A percentile compares a stretch with the other conserved stretches of the same genome.
These are phyloP conservation scores for Flabesymbios commensalis DNA, from an alignment of 2,888 invertebrate species.

Conservation along the genomic window DNA sequence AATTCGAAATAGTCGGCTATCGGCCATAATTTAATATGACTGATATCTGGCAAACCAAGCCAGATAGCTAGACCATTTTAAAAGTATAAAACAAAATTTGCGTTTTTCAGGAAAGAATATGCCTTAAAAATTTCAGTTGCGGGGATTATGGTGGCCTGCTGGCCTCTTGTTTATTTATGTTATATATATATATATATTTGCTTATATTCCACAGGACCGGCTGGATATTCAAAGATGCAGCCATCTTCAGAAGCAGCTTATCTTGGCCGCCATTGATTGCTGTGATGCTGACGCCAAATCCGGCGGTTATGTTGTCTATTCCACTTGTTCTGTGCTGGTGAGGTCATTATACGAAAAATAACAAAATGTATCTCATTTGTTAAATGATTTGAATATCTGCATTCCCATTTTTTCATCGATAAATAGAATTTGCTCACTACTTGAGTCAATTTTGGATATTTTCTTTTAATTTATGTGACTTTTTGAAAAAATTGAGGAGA, in stretches of 20 bases:
- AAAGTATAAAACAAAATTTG: neutral
- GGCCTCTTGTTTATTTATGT: no score
- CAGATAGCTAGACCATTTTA: no score
- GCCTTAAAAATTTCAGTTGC: neutral
- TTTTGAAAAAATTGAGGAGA: no score
- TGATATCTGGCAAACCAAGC: no score
- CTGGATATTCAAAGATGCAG: constrained; percentile 88
- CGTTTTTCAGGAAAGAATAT: neutral
- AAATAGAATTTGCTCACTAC: no score
- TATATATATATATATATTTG: no score
- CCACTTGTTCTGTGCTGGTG: constrained; percentile 92
- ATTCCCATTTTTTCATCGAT: neutral
- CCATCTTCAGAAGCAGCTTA: constrained; percentile 87
- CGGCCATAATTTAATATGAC: no score
- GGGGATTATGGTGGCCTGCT: neutral
- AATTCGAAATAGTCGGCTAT: no score
- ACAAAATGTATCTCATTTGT: neutral
- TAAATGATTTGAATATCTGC: neutral
- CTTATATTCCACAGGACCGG: constrained; percentile 70
- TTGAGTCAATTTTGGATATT: no score
- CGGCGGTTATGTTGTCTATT: constrained; percentile 96
- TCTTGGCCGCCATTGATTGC: constrained; percentile 95
- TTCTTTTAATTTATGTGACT: no score
- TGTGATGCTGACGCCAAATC: constrained; percentile 87
- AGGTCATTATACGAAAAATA: constrained; percentile 36